Percentiles rank a stretch among this genome's conserved stretches.
phyloP scores from a whole-genome alignment of 1,140 invertebrate genomes.

The Zaprionus nigranus region DNA sequence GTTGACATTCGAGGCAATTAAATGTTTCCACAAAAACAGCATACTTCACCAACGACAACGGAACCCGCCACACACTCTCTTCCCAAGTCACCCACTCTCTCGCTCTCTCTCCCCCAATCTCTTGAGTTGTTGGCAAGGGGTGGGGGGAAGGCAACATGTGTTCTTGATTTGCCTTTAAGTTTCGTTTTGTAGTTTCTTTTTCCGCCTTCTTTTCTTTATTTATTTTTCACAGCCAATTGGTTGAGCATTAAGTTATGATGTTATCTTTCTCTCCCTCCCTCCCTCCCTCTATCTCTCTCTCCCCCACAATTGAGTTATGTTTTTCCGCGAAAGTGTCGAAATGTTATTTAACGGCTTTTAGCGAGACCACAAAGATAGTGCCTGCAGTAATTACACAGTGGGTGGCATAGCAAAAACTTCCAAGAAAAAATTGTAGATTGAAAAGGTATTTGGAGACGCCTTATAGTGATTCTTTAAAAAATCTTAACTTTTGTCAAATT shows the following conservation, averaged over 20 bases:
- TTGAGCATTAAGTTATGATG: constrained; percentile 74
- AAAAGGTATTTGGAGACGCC: too few relatives aligned
- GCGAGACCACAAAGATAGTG: neutral
- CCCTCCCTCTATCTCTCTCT: neutral
- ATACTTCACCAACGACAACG: neutral
- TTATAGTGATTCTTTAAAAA: too few relatives aligned
- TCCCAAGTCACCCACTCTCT: neutral
- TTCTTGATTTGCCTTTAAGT: constrained; percentile 64
- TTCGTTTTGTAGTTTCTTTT: constrained; percentile 17
- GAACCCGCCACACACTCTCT: neutral
- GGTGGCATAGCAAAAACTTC: neutral
- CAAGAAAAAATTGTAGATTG: neutral
- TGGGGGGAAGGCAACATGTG: constrained; percentile 57
- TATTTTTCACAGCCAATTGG: constrained; percentile 76
- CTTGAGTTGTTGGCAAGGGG: constrained; percentile 4
- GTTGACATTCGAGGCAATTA: constrained; percentile 82
- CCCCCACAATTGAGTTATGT: constrained; percentile 1
- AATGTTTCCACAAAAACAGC: constrained; percentile 54
- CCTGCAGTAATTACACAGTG: constrained; percentile 22
- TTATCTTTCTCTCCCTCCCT: constrained; percentile 47
- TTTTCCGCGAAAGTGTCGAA: constrained; percentile 72
- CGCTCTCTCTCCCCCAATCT: constrained; percentile 1
- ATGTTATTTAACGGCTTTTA: constrained; percentile 59
- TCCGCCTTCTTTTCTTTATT: constrained; percentile 11
- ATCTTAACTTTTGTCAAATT: too few relatives aligned